A percentile compares a stretch with the other conserved stretches of the same genome.
Evolutionary conservation across 1,140 invertebrate genomes (phyloP).

Genomic region (Drosophila persimilis): DNA sequence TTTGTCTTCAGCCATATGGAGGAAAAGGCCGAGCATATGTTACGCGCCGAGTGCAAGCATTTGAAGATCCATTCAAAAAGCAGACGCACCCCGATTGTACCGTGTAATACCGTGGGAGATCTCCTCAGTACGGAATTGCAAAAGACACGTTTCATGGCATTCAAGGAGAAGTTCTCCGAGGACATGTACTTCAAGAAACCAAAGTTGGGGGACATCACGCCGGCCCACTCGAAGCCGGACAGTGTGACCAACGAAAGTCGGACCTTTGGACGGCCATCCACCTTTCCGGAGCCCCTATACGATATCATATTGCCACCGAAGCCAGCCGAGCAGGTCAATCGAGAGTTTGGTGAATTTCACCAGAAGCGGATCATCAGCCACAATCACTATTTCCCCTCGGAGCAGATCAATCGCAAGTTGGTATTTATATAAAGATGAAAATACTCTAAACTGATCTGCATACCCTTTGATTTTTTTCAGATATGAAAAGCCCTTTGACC

Average conservation of each 20-base stretch:
- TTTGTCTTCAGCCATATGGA: conserved; percentile 34
- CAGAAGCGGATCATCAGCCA: conserved; percentile 59
- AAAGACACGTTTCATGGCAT: conserved; percentile 59
- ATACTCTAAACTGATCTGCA: too few species aligned
- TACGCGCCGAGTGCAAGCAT: conserved; percentile 31
- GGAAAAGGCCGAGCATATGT: conserved; percentile 49
- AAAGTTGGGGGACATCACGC: conserved; percentile 42
- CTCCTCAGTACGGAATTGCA: conserved; percentile 43
- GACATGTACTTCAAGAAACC: conserved; percentile 58
- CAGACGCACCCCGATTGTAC: conserved; percentile 30
- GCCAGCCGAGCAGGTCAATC: conserved; percentile 52
- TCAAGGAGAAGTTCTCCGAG: conserved; percentile 65
- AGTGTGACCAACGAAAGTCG: conserved; percentile 51
- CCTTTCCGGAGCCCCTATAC: conserved; percentile 32
- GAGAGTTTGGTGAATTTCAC: conserved; percentile 55
- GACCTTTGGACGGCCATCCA: conserved; percentile 43
- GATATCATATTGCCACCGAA: conserved; percentile 56
- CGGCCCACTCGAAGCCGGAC: conserved; percentile 38
- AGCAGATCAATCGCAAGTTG: conserved; percentile 61
- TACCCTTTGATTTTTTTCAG: conserved; percentile 13
- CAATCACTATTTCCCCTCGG: conserved; percentile 68
- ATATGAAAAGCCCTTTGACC: conserved; percentile 47
- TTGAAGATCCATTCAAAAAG: not conserved
- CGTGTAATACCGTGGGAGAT: conserved; percentile 26
- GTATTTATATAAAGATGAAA: not conserved